Percentiles rank a stretch among this genome's conserved stretches.
These are phyloP conservation scores for human (Homo sapiens) DNA, from an alignment of 2,113 vertebrate species.

Conservation along the genomic window DNA sequence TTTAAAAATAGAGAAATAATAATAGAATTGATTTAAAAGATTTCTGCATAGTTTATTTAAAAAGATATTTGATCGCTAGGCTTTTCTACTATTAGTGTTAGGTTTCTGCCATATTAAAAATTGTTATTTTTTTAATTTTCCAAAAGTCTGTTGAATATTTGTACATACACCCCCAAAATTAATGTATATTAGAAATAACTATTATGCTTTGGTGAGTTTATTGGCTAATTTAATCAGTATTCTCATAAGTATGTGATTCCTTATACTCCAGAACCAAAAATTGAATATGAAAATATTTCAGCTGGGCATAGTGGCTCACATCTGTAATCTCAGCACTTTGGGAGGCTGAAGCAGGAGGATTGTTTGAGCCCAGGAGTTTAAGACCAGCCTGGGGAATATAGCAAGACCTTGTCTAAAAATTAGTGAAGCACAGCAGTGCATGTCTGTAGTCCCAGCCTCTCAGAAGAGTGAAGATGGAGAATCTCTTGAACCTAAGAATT, in stretches of 20 bases:
- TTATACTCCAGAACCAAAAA: neutral
- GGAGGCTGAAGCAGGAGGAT: no score
- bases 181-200: neutral
- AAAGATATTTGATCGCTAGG: neutral
- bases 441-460: no score
- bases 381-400: no score
- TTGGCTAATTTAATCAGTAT: neutral
- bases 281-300: neutral
- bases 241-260: neutral
- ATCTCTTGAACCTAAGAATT: no score
- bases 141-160: neutral
- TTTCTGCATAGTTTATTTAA: neutral
- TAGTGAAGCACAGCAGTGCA: no score
- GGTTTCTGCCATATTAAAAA: neutral
- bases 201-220: neutral
- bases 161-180: rapidly evolving
- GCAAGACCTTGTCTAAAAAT: no score
- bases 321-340: no score
- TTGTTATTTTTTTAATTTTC: neutral
- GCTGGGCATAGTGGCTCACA: no score
- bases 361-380: no score
- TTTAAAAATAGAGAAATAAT: neutral
- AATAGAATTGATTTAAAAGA: neutral
- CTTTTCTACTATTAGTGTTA: neutral
- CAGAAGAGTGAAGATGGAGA: no score